Evolutionary conservation across 1,140 invertebrate species (phyloP), one percentile per base, ranked within the genome.

Genomic region (Geopemphigus sp.): DNA sequence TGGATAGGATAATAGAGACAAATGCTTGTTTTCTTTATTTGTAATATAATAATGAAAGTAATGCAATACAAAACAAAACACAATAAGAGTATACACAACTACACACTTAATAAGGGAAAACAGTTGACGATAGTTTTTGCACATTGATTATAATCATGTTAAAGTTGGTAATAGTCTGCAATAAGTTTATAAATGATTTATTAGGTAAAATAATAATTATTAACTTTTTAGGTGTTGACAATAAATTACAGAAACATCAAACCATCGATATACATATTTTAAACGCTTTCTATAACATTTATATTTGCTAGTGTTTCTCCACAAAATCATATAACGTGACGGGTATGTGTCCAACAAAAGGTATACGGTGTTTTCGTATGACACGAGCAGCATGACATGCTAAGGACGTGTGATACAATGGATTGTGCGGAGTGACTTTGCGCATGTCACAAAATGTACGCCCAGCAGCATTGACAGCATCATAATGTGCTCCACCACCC

Each of bases 401-500:
- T 78, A 96, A 87, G 70, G 90, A 91, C 39, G 90, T 92, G 92
- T 80, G 64, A 17, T 59, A 61, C 14, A 81, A 22, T n/a, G 81
- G 80, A 17, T 82, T 80, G 53, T 73, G 80, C 3, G 70, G 66
- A n/a, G 57, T 54, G 19, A 57, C 68, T 78, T 85, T 85, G 83
- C 91, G 90, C 68, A 95, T 84, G 80, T 89, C 88, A 73, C 91
- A 89, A 82, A 94, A 94, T 0, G 93, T 95, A 82, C 92, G 89
- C 24, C 92, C 92, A 54, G 91, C 87, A 82, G 89, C 88, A 85
- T 98, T 97, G 59, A 92, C 90, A n/a, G 90, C 88, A 86, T 97
- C 95, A 72, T 96, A 87, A 86, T 98, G 95, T 14, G 93, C 93
- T 39, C 94, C 95, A 82, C 90, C 87, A 5, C 90, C 86, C 0